Base-by-base conservation (phyloP, 2,888 invertebrate genomes). In the Baronia brevicornis region DNA sequence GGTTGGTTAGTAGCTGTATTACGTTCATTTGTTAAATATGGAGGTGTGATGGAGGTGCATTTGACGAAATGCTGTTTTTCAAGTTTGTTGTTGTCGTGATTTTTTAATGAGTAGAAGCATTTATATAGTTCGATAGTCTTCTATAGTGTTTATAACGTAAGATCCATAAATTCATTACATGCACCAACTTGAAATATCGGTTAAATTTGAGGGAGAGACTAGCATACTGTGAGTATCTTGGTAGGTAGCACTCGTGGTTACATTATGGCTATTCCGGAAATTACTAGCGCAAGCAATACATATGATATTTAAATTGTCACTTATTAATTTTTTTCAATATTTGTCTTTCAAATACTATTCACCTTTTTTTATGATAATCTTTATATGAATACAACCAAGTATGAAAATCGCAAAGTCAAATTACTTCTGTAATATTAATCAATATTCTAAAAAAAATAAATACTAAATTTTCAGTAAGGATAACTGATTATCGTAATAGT, bases 21-120 rank as follows among this genome's bases (percentile, higher is more conserved):
- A 53, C 69, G 71, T 74, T 82, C 82, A 80, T 79, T 80, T 82
- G 78, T 82, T 74, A 75, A 74, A 82, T 77, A 82, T 84, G 82
- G 79, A 72, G 73, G 72, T 71, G 74, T 78, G 77, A 82, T 73
- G 71, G 72, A 61, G 56, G 66, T 61, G 63, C 66, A 61, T 62
- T 70, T 68, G 72, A 71, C 64, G 68, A 59, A 71, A 68, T 65
- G 61, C 60, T 60, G 49, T 65, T 73, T 74, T 79, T 75, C 72
- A 70, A 68, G 68, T 77, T 78, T 53, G 66, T 65, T 57, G 68
- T 68, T 73, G 65, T 60, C 59, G 54, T 48, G 51, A 66, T 64
- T 63, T 63, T 44, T 53, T 54, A 54, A 74, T 78, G 46, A 68
- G 72, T 73, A 46, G 42, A 44, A 39, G 39, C 38, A 39, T 59